Base-by-base conservation (phyloP, 2,888 invertebrate genomes). In the Noctua janthe region DNA sequence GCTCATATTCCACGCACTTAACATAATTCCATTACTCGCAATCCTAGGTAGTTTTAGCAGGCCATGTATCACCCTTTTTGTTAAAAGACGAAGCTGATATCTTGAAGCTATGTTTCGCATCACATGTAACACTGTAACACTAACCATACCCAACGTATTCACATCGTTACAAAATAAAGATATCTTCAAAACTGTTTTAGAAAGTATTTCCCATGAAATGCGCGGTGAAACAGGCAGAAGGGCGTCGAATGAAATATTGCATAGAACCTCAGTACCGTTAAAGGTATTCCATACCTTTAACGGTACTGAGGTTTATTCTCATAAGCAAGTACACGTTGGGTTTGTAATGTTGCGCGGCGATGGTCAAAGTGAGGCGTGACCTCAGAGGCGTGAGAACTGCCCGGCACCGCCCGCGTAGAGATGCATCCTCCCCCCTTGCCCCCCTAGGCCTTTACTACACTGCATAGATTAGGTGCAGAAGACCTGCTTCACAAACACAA, bases 281-380 rank as follows among this genome's bases (percentile, higher is more conserved):
- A 91, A 91, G 90, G 89, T 92, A 92, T 94, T 93, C 92, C 93
- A 94, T n/a, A n/a, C n/a, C n/a, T n/a, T n/a, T n/a, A n/a, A n/a
- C n/a, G n/a, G n/a, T n/a, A n/a, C n/a, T n/a, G n/a, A n/a, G n/a
- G n/a, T n/a, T 94, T 94, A 94, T 94, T 93, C 92, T 92, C 91
- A 89, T 86, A 77, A 87, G 90, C 88, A 88, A 77, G 87, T 86
- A 82, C 78, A 67, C 84, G 87, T 74, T 81, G 80, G 71, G 81
- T 67, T 83, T 82, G 90, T 93, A 92, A 93, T 92, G 92, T 90
- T 91, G 92, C 90, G 94, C 95, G 95, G 95, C 93, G 91, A 89
- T 95, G 95, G 96, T 96, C 96, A 96, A 95, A 95, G 95, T 93
- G 89, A 95, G 96, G 95, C 96, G 95, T 96, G 96, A 96, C 96